Conservation (phyloP, 1,140 invertebrate species). For the Rhysida immarginata region DNA sequence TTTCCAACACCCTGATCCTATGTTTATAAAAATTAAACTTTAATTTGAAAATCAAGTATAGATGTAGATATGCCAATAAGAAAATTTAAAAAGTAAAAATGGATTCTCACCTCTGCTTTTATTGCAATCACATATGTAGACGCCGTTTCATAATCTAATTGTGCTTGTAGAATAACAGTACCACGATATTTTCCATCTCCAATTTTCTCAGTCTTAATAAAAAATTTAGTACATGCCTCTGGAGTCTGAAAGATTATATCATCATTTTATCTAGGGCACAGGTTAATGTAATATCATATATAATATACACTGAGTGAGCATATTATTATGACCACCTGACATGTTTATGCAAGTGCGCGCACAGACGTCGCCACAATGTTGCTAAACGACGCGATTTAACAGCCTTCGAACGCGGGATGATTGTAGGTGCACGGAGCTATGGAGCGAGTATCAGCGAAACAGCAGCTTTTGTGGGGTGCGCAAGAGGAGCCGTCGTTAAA, state of each 20-base stretch:
- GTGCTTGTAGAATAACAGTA: conserved; percentile 41
- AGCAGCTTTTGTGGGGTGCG: too few relatives aligned
- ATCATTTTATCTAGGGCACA: conserved; percentile 1
- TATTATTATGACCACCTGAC: too few relatives aligned
- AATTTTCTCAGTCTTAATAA: conserved; percentile 32
- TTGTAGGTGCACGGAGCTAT: too few relatives aligned
- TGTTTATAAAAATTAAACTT: conserved; percentile 22
- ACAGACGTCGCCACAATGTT: too few relatives aligned
- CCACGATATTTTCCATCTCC: conserved; percentile 52
- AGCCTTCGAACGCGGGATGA: too few relatives aligned
- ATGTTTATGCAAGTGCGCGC: too few relatives aligned
- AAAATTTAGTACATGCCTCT: conserved; percentile 22
- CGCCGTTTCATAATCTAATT: conserved; percentile 55
- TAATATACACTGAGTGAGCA: not conserved
- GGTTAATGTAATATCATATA: not conserved
- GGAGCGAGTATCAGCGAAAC: too few relatives aligned
- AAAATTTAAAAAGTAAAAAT: not conserved
- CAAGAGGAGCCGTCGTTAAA: too few relatives aligned
- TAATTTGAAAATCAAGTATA: conserved; percentile 13
- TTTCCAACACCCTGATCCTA: conserved; percentile 40
- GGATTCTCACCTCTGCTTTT: conserved; percentile 14
- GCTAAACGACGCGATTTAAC: too few relatives aligned
- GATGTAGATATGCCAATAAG: not conserved
- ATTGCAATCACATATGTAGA: conserved; percentile 48
- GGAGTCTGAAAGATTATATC: conserved; percentile 19